These are phyloP conservation scores for Microdon myrmicae DNA, from an alignment of 2,888 invertebrate genomes.

Conservation along the genomic window DNA sequence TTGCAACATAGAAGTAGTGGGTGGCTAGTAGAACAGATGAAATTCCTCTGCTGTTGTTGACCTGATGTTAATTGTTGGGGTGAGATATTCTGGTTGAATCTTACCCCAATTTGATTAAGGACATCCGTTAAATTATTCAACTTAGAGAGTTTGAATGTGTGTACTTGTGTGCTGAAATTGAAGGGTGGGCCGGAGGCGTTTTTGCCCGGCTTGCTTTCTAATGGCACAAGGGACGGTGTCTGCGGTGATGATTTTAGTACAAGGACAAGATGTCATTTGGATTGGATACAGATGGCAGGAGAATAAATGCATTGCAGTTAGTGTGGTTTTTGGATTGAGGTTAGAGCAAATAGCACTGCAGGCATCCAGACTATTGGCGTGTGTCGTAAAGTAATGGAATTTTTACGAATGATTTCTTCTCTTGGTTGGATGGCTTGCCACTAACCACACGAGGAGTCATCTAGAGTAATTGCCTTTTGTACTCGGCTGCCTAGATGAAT, in stretches of 20 bases:
- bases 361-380: constrained; percentile 33
- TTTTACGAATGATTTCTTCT: constrained; percentile 49
- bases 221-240: constrained; percentile 36
- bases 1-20: background rate
- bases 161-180: constrained; percentile 15
- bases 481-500: too few relatives aligned
- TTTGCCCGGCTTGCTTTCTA: constrained; percentile 50
- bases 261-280: constrained; percentile 17
- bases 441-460: too few relatives aligned
- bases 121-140: constrained; percentile 63
- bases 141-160: constrained; percentile 48
- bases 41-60: constrained; percentile 20
- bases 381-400: constrained; percentile 48
- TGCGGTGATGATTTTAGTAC: constrained; percentile 10
- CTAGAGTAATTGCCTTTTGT: too few relatives aligned
- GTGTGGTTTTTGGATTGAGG: constrained; percentile 47
- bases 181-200: constrained; percentile 15
- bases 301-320: constrained; percentile 51
- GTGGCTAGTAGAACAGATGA: constrained; percentile 1
- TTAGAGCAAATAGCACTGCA: constrained; percentile 44
- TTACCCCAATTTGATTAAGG: constrained; percentile 63
- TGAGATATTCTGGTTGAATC: constrained; percentile 42
- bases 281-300: constrained; percentile 44
- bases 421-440: constrained; percentile 30
- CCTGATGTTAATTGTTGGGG: constrained; percentile 49